Evolutionary conservation across 2,797 vertebrate genomes (phyloP), one percentile per base, ranked within the genome.

Genomic region (Danionella dracula): DNA sequence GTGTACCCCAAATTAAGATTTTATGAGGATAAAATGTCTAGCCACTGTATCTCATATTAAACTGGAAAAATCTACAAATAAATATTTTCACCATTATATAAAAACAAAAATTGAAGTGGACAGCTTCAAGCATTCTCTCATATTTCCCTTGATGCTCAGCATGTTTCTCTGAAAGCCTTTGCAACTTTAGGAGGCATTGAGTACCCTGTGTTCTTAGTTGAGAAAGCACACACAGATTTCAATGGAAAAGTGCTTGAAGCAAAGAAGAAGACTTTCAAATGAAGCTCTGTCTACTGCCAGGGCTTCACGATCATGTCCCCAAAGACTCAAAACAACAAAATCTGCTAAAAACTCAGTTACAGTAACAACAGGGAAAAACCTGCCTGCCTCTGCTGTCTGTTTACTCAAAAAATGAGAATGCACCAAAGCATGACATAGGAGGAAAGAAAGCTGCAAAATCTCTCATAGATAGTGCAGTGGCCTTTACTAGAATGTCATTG

Each of bases 311-410:
- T 67, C 19, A 9, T 13, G 38, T 68, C 62, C 50, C 41, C 23
- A 49, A 40, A 27, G 53, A 55, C 27, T 48, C 29, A 59, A 68
- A 60, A 67, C 57, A 62, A 42, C 44, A 54, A 65, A 27, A 64
- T 71, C 68, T 64, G 46, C 69, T 55, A 55, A 48, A 53, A 54
- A 71, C 48, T 37, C 45, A 53, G 60, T 75, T 60, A 68, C 54
- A 49, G 65, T 41, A 45, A 59, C 59, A 75, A 60, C 65, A 65
- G n/a, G 1, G 15, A 27, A 15, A 12, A 48, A 59, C 34, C 49
- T 49, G 41, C 29, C 38, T 41, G 55, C 16, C 29, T 66, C 44
- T 45, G 11, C 1, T 21, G 53, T 73, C 41, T 44, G 5, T 16
- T 34, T 40, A 11, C 35, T 46, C 31, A 35, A 45, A 72, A 57